Base-by-base conservation (phyloP, 2,113 vertebrate genomes). In the Ophthalmolycus amberensis region DNA sequence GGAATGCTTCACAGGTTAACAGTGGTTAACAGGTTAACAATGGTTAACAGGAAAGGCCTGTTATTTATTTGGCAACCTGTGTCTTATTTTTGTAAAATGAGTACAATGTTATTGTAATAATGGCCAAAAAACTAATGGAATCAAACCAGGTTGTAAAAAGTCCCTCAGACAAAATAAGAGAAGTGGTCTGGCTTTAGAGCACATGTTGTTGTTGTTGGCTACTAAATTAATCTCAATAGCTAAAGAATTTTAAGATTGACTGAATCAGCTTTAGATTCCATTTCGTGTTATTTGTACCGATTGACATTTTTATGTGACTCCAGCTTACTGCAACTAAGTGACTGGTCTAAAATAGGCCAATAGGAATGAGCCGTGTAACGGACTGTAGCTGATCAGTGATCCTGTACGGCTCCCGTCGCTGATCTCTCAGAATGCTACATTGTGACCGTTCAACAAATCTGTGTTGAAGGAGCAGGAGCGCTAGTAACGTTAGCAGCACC, bases 141-240 rank as follows among this genome's bases (percentile, higher is more conserved):
- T 50, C 48, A 5, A 18, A 50, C 18, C 48, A 48, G 37, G 7
- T n/a, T n/a, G 1, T 37, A 54, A 38, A 74, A 66, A 67, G 44
- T 56, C 7, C 11, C 0, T 48, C 16, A 60, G 16, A 75, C 25
- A 38, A 68, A 81, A 63, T 42, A 29, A 60, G 25, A 63, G 22
- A 18, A 32, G 29, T 63, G 32, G 11, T 48, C 29, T 62, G 54
- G 54, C 64, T 32, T 6, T n/a, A 12, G 20, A 56, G 18, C 3
- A 75, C 64, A 65, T 62, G 59, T 62, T 58, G 56, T 18, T 64
- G 62, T 76, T 67, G 29, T 38, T 34, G 64, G 32, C 29, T 44
- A 44, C 27, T n/a, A 27, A 63, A 29, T 34, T 5, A 65, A 48
- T 72, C 11, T 38, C 16, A 34, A 50, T 9, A 71, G 12, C 5